A percentile compares a stretch with the other conserved stretches of the same genome.
Conservation (phyloP, 1,140 invertebrate genomes). For the Dendrolimus punctatus region DNA sequence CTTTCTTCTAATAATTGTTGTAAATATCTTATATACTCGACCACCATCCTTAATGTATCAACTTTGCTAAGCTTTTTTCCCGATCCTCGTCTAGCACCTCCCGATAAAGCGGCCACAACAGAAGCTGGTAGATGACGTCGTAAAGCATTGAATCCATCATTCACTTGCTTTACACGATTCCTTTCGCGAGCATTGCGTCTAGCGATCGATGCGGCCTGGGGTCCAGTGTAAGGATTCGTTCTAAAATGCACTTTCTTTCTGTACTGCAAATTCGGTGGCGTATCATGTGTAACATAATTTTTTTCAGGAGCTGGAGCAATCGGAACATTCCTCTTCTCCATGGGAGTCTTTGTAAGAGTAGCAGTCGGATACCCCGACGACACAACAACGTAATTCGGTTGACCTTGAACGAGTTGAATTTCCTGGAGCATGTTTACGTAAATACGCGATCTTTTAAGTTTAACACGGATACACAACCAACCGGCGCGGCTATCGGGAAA, state of each 20-base stretch:
- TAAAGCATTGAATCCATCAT: constrained; percentile 92
- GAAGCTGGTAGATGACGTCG: constrained; percentile 88
- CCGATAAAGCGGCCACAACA: constrained; percentile 81
- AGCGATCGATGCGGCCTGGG: constrained; percentile 88
- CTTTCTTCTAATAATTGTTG: constrained; percentile 86
- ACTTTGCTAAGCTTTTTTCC: constrained; percentile 96
- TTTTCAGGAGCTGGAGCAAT: constrained; percentile 72
- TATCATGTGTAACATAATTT: constrained; percentile 64
- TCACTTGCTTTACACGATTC: constrained; percentile 96
- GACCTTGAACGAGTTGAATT: constrained; percentile 68
- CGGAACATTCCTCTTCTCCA: constrained; percentile 66
- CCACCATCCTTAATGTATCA: constrained; percentile 93
- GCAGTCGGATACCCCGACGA: constrained; percentile 59
- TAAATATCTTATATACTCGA: constrained; percentile 94
- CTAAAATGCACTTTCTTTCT: constrained; percentile 83
- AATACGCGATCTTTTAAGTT: constrained; percentile 32
- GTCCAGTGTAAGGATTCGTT: constrained; percentile 74
- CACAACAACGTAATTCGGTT: constrained; percentile 74
- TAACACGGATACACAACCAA: constrained; percentile 35
- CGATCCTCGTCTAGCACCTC: constrained; percentile 77
- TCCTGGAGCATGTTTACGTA: constrained; percentile 67
- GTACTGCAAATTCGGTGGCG: constrained; percentile 71
- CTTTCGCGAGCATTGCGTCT: constrained; percentile 93
- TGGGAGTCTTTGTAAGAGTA: constrained; percentile 40
- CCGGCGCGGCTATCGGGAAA: constrained; percentile 46